phyloP scores from a whole-genome alignment of 2,113 vertebrate species.

The Pseudopodoces humilis region DNA sequence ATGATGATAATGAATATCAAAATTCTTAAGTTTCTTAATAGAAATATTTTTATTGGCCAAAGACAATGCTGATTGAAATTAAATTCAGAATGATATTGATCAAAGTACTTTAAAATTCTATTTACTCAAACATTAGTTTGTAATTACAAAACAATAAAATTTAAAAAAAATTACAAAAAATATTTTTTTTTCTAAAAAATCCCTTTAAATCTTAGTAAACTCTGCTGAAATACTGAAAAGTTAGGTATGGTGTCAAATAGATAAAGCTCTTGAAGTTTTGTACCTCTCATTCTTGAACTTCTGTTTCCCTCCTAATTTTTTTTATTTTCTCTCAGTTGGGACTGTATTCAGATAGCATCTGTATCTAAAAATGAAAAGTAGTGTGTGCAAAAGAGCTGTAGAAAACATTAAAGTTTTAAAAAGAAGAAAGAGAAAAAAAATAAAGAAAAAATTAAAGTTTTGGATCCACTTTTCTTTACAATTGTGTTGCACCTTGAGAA shows the following conservation, averaged over 20 bases:
- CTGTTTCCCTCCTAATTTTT: rapidly evolving
- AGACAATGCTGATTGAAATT: rapidly evolving
- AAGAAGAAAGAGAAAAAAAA: no score
- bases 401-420: not conserved
- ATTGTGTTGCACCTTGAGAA: not conserved
- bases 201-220: not conserved
- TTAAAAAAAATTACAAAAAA: no score
- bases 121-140: not conserved
- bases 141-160: not conserved
- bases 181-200: not conserved
- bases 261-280: rapidly evolving
- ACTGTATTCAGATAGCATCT: no score
- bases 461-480: not conserved
- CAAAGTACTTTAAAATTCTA: not conserved
- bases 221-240: not conserved
- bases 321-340: not conserved
- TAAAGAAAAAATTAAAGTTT: not conserved
- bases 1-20: not conserved
- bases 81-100: not conserved
- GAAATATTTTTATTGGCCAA: not conserved
- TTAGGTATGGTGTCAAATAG: not conserved
- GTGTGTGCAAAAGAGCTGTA: rapidly evolving
- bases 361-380: not conserved
- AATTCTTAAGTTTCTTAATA: not conserved
- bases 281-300: not conserved